Evolutionary conservation across 2,113 vertebrate species (phyloP).

Genomic region (Trogon melanurus): DNA sequence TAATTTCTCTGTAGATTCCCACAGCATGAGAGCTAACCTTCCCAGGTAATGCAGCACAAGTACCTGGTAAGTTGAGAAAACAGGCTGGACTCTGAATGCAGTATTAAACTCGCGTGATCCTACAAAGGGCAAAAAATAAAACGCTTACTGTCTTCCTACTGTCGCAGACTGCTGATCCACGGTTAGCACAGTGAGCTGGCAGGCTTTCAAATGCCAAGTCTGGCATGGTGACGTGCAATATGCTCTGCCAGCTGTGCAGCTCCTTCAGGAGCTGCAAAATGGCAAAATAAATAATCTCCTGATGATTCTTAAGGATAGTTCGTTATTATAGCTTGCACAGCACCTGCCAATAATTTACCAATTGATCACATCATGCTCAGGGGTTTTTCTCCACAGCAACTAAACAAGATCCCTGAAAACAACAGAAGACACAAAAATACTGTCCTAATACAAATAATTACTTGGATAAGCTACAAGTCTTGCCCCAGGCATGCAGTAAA

Average conservation of each 20-base stretch:
- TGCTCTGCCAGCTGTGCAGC: constrained; percentile 44
- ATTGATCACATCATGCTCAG: neutral
- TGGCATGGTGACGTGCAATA: neutral
- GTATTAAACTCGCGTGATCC: neutral
- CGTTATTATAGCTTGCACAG: neutral
- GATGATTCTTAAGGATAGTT: neutral
- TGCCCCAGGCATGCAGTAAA: neutral
- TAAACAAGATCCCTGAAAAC: neutral
- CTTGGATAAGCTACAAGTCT: neutral
- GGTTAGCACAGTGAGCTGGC: constrained; percentile 15
- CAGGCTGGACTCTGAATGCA: neutral
- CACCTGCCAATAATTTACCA: neutral
- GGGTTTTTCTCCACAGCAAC: neutral
- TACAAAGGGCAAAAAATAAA: neutral
- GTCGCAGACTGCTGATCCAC: neutral
- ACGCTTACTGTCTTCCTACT: neutral
- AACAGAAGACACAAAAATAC: neutral
- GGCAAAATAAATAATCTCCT: neutral
- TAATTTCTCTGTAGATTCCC: neutral
- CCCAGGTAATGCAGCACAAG: neutral
- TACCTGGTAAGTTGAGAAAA: neutral
- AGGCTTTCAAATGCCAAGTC: constrained; percentile 14
- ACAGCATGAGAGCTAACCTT: neutral
- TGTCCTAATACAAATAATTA: neutral
- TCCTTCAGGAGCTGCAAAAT: constrained; percentile 3